phyloP scores from a whole-genome alignment of 2,113 vertebrate species.

The Pelobates fuscus region DNA sequence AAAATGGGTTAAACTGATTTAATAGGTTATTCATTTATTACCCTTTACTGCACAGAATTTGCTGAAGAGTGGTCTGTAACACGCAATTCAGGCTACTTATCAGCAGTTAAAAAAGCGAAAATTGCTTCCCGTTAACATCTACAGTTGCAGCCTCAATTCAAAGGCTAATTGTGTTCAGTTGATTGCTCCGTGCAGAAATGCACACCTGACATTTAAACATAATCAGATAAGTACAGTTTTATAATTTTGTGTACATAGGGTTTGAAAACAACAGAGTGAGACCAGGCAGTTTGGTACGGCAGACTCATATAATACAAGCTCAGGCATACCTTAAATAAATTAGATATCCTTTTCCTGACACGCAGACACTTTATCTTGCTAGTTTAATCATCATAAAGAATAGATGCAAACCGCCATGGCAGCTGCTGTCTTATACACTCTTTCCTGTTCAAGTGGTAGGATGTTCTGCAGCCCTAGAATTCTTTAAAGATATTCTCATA shows the following conservation, averaged over 20 bases:
- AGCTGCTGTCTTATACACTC: too few relatives aligned
- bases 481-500: too few relatives aligned
- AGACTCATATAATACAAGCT: not conserved
- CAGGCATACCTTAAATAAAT: too few relatives aligned
- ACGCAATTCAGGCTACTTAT: constrained; percentile 25
- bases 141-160: constrained; percentile 9
- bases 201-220: constrained; percentile 42
- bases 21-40: constrained; percentile 9
- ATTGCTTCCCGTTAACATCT: constrained; percentile 33
- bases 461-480: too few relatives aligned
- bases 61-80: constrained; percentile 19
- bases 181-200: constrained; percentile 20
- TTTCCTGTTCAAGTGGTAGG: too few relatives aligned
- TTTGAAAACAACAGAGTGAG: constrained; percentile 22
- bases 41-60: constrained; percentile 7
- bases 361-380: too few relatives aligned
- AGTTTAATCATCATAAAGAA: too few relatives aligned
- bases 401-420: too few relatives aligned
- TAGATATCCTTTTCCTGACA: too few relatives aligned
- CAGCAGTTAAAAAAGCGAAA: constrained; percentile 18
- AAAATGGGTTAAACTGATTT: constrained; percentile 10
- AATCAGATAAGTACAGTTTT: constrained; percentile 13
- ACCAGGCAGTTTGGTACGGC: not conserved
- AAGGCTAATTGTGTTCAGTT: constrained; percentile 38
- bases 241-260: constrained; percentile 11